Conservation (phyloP, 2,888 invertebrate genomes). For the Sympetrum striolatum region DNA sequence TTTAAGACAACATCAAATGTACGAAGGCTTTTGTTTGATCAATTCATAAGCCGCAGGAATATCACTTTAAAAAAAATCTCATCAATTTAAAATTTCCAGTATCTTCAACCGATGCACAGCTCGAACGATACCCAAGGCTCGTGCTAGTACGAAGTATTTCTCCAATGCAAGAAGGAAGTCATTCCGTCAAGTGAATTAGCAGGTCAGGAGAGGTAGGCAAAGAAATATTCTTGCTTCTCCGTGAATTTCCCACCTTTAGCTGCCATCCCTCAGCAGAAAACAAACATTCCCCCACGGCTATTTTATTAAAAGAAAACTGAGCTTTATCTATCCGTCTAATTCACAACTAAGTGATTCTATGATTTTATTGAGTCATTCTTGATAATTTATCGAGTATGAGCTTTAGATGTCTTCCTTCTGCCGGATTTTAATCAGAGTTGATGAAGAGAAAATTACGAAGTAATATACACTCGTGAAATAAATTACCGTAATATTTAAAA, state of each 20-base stretch:
- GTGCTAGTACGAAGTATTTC: no score
- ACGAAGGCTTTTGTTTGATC: no score
- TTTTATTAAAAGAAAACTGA: neutral
- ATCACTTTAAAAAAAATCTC: no score
- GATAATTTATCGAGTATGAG: no score
- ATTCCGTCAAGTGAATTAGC: neutral
- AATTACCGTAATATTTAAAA: no score
- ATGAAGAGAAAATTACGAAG: neutral
- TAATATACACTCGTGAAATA: neutral
- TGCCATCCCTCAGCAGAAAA: neutral
- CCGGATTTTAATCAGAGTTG: neutral
- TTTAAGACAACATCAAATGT: no score
- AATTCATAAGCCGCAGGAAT: no score
- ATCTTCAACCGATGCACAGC: no score
- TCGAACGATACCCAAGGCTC: no score
- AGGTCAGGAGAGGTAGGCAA: neutral
- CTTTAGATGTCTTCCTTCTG: no score
- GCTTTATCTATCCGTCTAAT: neutral
- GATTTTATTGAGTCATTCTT: no score
- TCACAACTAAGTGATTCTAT: neutral
- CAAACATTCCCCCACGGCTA: neutral
- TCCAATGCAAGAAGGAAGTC: neutral
- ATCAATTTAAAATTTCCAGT: no score
- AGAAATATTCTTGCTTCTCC: neutral
- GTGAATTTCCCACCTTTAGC: neutral